Conservation (phyloP, 2,888 invertebrate genomes). For the Osedax fenrisi region DNA sequence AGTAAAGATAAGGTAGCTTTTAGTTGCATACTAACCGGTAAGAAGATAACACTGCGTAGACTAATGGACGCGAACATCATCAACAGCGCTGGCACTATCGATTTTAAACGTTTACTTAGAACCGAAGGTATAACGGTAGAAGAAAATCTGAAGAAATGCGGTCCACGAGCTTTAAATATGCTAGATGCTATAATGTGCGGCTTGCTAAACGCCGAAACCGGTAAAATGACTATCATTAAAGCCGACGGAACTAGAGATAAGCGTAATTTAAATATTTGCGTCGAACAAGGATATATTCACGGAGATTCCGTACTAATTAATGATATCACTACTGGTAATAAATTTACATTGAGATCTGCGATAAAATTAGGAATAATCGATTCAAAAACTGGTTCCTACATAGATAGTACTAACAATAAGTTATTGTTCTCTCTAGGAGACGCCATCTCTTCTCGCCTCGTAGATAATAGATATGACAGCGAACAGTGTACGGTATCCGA, state of each 20-base stretch:
- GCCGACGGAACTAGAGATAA: not conserved
- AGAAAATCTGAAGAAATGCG: too few species aligned
- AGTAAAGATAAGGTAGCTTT: constrained; percentile 31
- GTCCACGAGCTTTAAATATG: constrained; percentile 34
- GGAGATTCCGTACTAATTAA: constrained; percentile 43
- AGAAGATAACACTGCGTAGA: constrained; percentile 66
- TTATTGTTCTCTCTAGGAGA: constrained; percentile 56
- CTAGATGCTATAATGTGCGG: constrained; percentile 39
- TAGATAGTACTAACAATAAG: constrained; percentile 56
- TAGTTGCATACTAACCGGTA: constrained; percentile 55
- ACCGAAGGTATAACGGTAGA: not conserved
- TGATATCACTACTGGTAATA: constrained; percentile 39
- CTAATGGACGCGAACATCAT: too few species aligned
- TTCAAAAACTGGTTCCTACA: constrained; percentile 67
- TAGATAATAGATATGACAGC: constrained; percentile 55
- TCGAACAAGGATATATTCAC: constrained; percentile 36
- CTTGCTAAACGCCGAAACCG: constrained; percentile 59
- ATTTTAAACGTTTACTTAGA: not conserved
- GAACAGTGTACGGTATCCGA: constrained; percentile 71
- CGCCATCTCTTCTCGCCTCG: constrained; percentile 41
- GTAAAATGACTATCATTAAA: constrained; percentile 39
- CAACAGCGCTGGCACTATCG: constrained; percentile 38
- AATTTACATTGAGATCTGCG: constrained; percentile 52
- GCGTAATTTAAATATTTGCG: not conserved
- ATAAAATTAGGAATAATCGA: constrained; percentile 62